Evolutionary conservation across 2,888 invertebrate genomes (phyloP).

Genomic region (Tolmerus cingulatus): DNA sequence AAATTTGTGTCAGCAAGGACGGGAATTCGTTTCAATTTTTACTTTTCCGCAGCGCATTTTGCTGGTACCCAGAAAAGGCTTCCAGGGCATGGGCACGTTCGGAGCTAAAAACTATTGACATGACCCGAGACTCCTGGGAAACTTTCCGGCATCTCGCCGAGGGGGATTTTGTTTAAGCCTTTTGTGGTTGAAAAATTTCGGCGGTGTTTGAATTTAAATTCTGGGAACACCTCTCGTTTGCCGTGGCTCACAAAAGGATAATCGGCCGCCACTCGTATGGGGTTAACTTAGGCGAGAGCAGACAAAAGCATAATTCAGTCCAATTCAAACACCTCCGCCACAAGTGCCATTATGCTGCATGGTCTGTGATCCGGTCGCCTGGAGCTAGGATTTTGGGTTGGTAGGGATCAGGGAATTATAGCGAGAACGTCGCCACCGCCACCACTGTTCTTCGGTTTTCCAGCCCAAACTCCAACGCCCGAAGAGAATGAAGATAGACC

Average conservation of each 20-base stretch:
- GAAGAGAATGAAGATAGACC: slow-evolving; percentile 9
- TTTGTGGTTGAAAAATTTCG: background rate
- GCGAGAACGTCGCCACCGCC: background rate
- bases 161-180: background rate
- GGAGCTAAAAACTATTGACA: background rate
- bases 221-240: background rate
- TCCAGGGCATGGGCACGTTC: background rate
- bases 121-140: background rate
- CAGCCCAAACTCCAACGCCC: background rate
- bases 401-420: background rate
- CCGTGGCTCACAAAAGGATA: background rate
- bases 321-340: slow-evolving; percentile 10
- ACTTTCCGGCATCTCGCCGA: background rate
- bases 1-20: background rate
- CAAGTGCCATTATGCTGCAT: background rate
- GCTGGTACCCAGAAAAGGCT: background rate
- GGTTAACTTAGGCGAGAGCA: background rate
- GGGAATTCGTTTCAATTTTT: background rate
- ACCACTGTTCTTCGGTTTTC: background rate
- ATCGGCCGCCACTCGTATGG: background rate
- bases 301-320: slow-evolving; percentile 4
- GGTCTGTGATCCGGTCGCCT: background rate
- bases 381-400: background rate
- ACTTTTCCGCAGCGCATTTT: background rate
- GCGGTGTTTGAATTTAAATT: slow-evolving; percentile 14